A percentile compares a stretch with the other conserved stretches of the same genome.
Evolutionary conservation across 1,140 invertebrate species (phyloP).

Genomic region (Aphelinus atriplicis): DNA sequence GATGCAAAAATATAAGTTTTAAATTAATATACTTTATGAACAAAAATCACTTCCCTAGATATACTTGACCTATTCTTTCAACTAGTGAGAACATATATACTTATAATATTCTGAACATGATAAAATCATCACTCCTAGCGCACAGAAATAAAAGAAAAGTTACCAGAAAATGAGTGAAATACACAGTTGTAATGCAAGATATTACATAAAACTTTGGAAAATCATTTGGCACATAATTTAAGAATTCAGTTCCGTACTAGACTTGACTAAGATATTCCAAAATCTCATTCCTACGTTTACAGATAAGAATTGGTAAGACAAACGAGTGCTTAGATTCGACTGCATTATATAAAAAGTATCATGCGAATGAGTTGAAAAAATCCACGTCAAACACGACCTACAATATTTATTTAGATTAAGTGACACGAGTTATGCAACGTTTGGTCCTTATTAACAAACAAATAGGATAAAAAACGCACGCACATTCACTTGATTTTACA

Average conservation of each 20-base stretch:
- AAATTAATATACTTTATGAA: conserved; percentile 1
- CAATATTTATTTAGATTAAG: conserved; percentile 2
- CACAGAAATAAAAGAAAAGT: too few species aligned
- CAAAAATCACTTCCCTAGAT: conserved; percentile 13
- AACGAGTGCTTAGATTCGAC: conserved; percentile 10
- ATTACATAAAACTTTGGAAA: conserved; percentile 21
- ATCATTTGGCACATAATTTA: conserved; percentile 35
- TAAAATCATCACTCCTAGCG: too few species aligned
- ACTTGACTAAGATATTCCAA: conserved; percentile 2
- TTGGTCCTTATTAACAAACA: conserved; percentile 33
- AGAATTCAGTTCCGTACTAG: conserved; percentile 15
- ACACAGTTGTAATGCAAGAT: conserved; percentile 8
- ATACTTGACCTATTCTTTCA: too few species aligned
- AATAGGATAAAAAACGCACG: conserved; percentile 36
- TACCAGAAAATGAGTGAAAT: too few species aligned
- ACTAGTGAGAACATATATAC: background rate
- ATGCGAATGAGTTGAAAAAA: conserved; percentile 2
- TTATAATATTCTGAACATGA: too few species aligned
- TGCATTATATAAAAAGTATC: conserved; percentile 32
- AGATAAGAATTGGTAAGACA: conserved; percentile 7
- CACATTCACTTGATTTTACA: conserved; percentile 26
- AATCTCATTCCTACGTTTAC: background rate
- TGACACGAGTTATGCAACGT: conserved; percentile 12
- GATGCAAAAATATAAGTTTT: conserved; percentile 2
- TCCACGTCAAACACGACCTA: background rate